Base-by-base conservation (phyloP, 1,140 invertebrate genomes). In the Drosophila mojavensis region DNA sequence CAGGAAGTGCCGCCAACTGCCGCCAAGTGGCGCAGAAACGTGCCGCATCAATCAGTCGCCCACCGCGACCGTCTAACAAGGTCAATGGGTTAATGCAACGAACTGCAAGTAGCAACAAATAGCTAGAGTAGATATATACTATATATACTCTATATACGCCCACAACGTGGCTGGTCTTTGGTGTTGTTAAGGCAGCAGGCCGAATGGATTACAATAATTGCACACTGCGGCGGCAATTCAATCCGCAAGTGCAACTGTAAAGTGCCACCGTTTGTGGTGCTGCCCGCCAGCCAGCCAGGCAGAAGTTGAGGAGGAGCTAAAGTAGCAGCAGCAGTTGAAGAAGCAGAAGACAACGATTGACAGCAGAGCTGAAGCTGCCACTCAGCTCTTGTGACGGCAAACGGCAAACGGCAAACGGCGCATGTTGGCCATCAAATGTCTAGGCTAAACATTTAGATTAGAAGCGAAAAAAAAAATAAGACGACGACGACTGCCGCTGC, bases 371-470 rank as follows among this genome's bases (percentile, higher is more conserved):
- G 84, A 33, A 89, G 65, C 83, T 88, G 83, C 80, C 83, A 89
- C 73, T 89, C 83, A 89, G 54, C 72, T 48, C 51, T 53, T 48
- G 28, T 43, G 51, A 51, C 33, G 36, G 45, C 41, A 50, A 56
- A 47, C 15, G 17, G 36, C 48, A 28, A 26, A 43, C 30, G 36
- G 45, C 41, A 50, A 65, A 72, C 62, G 84, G 79, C 80, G 84
- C 83, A 89, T 89, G 83, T 88, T 88, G 83, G 84, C 80, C 83
- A 89, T 88, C 83, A 88, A 89, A 84, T 80, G 84, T 88, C 84
- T 77, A 36, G 62, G 71, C 84, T 88, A 78, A 88, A 80, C 84
- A 88, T 88, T 88, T 84, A 88, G 84, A 88, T 88, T 88, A 88
- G 80, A 84, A 48, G 68, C 72, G 69, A 64, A 47, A 71, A 33